Evolutionary conservation across 2,888 invertebrate species (phyloP).

Genomic region (Achlya flavicornis): DNA sequence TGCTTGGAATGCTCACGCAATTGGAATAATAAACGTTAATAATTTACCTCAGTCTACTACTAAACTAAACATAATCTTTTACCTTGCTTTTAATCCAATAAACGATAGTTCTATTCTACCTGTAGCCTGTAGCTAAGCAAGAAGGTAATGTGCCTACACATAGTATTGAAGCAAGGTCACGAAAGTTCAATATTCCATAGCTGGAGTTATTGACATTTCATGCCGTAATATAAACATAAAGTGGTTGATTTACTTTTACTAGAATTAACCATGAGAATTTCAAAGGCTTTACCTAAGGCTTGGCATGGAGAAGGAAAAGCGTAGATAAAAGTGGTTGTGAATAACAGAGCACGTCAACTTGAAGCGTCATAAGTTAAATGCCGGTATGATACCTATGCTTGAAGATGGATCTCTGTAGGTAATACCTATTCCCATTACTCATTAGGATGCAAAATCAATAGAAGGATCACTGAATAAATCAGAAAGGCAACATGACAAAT

Average conservation of each 20-base stretch:
- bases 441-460: too few species aligned
- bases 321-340: not conserved
- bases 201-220: conserved; percentile 32
- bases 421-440: too few species aligned
- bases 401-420: not conserved
- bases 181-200: conserved; percentile 32
- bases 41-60: too few species aligned
- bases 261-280: not conserved
- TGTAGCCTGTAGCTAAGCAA: too few species aligned
- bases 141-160: not conserved
- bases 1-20: too few species aligned
- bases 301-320: not conserved
- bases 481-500: too few species aligned
- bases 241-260: conserved; percentile 22
- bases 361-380: not conserved
- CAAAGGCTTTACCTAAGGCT: not conserved
- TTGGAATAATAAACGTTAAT: too few species aligned
- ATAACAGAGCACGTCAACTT: not conserved
- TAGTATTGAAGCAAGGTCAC: conserved; percentile 13
- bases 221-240: conserved; percentile 30
- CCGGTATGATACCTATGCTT: too few species aligned
- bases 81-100: too few species aligned
- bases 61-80: too few species aligned
- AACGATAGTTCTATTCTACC: too few species aligned
- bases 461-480: too few species aligned